phyloP scores from a whole-genome alignment of 2,113 vertebrate species.

The Ctenodactylus gundi region DNA sequence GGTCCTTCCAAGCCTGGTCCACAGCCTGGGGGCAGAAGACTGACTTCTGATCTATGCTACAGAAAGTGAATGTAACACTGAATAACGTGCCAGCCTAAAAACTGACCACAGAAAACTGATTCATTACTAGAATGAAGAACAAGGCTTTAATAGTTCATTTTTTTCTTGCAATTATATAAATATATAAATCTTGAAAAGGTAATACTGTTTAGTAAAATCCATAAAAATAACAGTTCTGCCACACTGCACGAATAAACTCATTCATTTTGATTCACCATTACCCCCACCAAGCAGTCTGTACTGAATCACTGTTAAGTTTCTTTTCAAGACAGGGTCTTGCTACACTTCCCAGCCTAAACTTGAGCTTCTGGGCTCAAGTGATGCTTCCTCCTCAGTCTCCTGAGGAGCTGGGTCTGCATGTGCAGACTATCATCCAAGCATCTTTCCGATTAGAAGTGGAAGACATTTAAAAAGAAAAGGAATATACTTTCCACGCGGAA shows the following conservation, averaged over 20 bases:
- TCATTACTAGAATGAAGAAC: not conserved
- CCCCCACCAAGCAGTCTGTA: not conserved
- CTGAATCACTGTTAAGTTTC: not conserved
- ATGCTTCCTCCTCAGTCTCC: too few relatives aligned
- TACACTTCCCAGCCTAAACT: not conserved
- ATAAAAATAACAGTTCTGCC: not conserved
- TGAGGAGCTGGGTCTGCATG: not conserved
- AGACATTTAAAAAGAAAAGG: constrained; percentile 55
- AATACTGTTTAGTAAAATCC: constrained; percentile 36
- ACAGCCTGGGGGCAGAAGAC: too few relatives aligned
- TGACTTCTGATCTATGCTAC: too few relatives aligned
- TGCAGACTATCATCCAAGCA: not conserved
- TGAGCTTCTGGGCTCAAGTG: not conserved
- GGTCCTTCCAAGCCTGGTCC: too few relatives aligned
- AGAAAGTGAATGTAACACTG: not conserved
- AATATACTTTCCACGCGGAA: not conserved
- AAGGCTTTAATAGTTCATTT: constrained; percentile 9
- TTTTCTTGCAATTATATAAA: constrained; percentile 19
- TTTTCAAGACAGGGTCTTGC: not conserved
- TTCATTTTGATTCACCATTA: not conserved
- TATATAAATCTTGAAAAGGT: constrained; percentile 23
- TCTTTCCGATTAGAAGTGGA: not conserved
- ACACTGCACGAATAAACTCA: not conserved
- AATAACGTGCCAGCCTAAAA: not conserved
- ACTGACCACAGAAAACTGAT: not conserved